These are phyloP conservation scores for Thymelicus lineola DNA, from an alignment of 2,888 invertebrate species.

Conservation along the genomic window DNA sequence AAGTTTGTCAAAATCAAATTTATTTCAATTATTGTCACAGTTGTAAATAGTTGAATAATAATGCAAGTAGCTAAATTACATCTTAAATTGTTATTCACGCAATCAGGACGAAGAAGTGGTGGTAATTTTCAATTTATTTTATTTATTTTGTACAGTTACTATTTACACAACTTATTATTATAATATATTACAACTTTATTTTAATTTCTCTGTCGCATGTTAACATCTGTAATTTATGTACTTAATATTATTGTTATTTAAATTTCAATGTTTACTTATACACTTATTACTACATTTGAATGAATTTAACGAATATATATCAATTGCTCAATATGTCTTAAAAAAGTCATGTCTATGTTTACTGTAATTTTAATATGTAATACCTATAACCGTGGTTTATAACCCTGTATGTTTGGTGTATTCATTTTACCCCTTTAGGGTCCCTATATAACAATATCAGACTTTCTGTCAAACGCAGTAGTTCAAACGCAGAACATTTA, in stretches of 20 bases:
- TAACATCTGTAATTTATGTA: neutral
- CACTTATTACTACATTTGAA: too few relatives aligned
- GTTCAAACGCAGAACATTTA: neutral
- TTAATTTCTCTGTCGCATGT: constrained; percentile 2
- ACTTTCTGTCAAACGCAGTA: neutral
- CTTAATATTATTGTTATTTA: neutral
- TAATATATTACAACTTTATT: neutral
- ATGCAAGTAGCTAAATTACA: too few relatives aligned
- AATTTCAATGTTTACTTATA: too few relatives aligned
- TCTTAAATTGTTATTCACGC: constrained; percentile 46
- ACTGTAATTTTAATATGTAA: neutral
- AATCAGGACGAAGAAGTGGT: constrained; percentile 53
- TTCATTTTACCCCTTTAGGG: too few relatives aligned
- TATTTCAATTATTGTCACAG: too few relatives aligned
- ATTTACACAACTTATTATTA: neutral
- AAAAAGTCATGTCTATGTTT: neutral
- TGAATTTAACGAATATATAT: neutral
- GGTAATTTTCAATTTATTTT: constrained; percentile 47
- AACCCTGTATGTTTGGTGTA: constrained; percentile 2
- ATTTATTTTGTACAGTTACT: neutral
- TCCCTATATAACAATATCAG: too few relatives aligned
- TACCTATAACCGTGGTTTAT: neutral
- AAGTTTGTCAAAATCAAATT: too few relatives aligned
- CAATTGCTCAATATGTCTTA: neutral
- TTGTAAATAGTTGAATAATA: too few relatives aligned